Conservation (phyloP, 2,888 invertebrate species). For the Mythimna loreyi region DNA sequence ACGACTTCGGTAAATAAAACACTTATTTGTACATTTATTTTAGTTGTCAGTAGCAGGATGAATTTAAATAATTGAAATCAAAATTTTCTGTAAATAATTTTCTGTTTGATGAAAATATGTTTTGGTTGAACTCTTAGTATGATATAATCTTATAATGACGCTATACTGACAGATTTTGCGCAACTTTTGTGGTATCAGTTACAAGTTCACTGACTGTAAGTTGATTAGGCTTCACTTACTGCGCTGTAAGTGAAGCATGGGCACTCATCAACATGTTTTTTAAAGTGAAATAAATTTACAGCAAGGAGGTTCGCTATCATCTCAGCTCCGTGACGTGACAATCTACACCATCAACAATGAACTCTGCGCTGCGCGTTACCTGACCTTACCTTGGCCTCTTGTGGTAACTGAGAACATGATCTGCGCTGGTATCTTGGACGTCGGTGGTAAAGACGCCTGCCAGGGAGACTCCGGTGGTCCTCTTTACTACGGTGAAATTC, state of each 20-base stretch:
- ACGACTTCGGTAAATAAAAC: conserved; percentile 64
- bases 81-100: no score
- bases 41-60: no score
- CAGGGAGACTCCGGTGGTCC: conserved; percentile 89
- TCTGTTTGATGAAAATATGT: no score
- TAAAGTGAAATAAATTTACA: conserved; percentile 22
- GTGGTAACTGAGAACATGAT: conserved; percentile 78
- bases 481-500: conserved; percentile 75
- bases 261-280: no score
- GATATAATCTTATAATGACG: no score
- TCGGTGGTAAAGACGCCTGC: conserved; percentile 77
- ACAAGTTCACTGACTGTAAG: no score
- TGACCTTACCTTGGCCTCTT: conserved; percentile 10
- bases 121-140: no score
- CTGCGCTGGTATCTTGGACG: conserved; percentile 75
- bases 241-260: no score
- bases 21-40: not conserved
- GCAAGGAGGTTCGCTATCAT: conserved; percentile 44
- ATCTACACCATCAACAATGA: conserved; percentile 45
- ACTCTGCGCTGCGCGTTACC: conserved; percentile 44
- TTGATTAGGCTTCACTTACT: no score
- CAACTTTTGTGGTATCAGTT: no score
- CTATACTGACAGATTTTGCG: no score
- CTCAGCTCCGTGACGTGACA: conserved; percentile 33
- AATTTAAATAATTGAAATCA: no score